Percentiles rank a stretch among this genome's conserved stretches.
phyloP scores from a whole-genome alignment of 1,140 invertebrate genomes.

The Bombus waltoni region DNA sequence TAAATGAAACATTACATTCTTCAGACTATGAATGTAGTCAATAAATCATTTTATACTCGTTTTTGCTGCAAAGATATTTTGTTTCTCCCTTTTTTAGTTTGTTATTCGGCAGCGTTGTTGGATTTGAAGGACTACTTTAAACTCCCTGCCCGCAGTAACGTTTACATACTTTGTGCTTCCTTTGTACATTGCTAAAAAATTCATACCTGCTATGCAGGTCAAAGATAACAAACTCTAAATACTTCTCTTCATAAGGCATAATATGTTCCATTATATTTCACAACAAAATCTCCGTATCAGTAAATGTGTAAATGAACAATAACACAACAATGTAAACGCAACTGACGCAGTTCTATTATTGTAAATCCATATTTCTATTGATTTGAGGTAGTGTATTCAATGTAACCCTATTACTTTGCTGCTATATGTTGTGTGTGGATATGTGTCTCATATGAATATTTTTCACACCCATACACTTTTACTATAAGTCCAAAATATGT shows the following conservation, averaged over 20 bases:
- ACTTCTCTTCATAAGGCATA: slow-evolving; percentile 47
- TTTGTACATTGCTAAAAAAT: slow-evolving; percentile 67
- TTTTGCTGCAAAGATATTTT: slow-evolving; percentile 78
- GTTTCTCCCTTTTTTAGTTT: slow-evolving; percentile 63
- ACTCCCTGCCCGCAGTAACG: slow-evolving; percentile 60
- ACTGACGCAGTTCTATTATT: slow-evolving; percentile 70
- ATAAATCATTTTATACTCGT: slow-evolving; percentile 81
- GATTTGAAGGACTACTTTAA: slow-evolving; percentile 78
- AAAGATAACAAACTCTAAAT: slow-evolving; percentile 57
- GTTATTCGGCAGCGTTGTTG: slow-evolving; percentile 77
- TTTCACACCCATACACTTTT: slow-evolving; percentile 73
- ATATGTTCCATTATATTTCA: slow-evolving; percentile 47
- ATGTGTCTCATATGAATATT: slow-evolving; percentile 77
- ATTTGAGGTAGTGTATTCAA: slow-evolving; percentile 81
- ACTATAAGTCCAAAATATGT: slow-evolving; percentile 79
- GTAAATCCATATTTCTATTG: slow-evolving; percentile 80
- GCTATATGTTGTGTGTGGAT: slow-evolving; percentile 80
- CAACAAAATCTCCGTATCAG: slow-evolving; percentile 55
- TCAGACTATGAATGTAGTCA: slow-evolving; percentile 79
- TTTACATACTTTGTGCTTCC: slow-evolving; percentile 55
- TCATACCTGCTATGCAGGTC: slow-evolving; percentile 39
- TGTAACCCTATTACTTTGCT: slow-evolving; percentile 80
- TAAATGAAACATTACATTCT: slow-evolving; percentile 75
- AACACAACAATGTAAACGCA: slow-evolving; percentile 73
- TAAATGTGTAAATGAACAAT: slow-evolving; percentile 57